Evolutionary conservation across 2,797 vertebrate species (phyloP).

Genomic region (Kryptopterus vitreolus): DNA sequence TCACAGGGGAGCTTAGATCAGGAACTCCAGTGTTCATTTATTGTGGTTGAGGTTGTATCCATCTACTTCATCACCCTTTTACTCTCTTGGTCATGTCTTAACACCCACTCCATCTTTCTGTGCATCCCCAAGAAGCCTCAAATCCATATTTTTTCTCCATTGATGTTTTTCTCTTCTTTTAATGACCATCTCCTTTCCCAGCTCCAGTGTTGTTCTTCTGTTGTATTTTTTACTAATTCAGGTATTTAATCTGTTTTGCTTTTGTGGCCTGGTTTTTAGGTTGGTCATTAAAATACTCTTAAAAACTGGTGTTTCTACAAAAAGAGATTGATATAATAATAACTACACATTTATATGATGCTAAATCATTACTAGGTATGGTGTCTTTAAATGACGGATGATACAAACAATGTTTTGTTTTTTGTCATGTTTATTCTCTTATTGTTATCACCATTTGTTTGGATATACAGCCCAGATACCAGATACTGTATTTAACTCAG

Average conservation of each 20-base stretch:
- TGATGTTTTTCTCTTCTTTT: conserved; percentile 5
- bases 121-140: conserved; percentile 14
- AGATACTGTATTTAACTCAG: too few relatives aligned
- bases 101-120: conserved; percentile 29
- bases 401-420: background rate
- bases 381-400: background rate
- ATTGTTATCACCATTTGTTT: background rate
- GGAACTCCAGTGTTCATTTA: conserved; percentile 58
- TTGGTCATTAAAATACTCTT: background rate
- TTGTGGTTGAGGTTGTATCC: conserved; percentile 27
- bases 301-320: background rate
- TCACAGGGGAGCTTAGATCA: conserved; percentile 58
- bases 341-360: too few relatives aligned
- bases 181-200: conserved; percentile 31
- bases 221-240: background rate
- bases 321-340: background rate
- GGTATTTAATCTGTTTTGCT: background rate
- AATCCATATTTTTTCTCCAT: background rate
- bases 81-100: conserved; percentile 16
- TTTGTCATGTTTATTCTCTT: too few relatives aligned
- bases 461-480: background rate
- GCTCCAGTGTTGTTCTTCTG: conserved; percentile 20
- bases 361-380: background rate
- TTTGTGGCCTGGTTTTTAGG: background rate
- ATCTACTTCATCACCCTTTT: conserved; percentile 44